Conservation (phyloP, 2,113 vertebrate species). For the Eurystomus gularis region DNA sequence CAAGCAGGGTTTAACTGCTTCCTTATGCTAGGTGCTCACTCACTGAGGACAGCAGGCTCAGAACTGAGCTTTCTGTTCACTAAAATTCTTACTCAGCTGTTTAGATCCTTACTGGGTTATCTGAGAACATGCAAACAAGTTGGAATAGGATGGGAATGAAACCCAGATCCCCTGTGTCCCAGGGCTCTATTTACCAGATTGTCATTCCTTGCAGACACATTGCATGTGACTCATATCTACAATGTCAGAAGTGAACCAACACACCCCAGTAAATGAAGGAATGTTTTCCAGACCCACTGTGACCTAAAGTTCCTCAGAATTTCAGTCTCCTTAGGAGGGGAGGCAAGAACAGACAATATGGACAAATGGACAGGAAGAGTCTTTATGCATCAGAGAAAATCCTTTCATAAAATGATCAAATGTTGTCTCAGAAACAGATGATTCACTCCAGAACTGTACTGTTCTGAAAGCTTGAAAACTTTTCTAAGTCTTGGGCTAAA, state of each 20-base stretch:
- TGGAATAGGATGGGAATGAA: constrained; percentile 11
- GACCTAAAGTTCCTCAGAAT: constrained; percentile 25
- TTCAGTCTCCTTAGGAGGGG: neutral
- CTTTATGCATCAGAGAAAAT: neutral
- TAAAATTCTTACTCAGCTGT: neutral
- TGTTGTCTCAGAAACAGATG: neutral
- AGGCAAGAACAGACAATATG: neutral
- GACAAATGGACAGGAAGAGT: neutral
- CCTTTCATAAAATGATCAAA: neutral
- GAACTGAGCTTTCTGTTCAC: neutral
- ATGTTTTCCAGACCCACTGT: constrained; percentile 21
- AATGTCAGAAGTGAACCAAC: neutral
- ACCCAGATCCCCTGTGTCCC: neutral
- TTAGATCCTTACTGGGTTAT: neutral
- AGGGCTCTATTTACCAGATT: neutral
- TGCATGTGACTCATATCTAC: neutral
- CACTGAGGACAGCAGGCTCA: neutral
- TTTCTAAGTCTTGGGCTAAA: neutral
- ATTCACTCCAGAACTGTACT: neutral
- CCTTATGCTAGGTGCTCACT: neutral
- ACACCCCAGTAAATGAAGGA: neutral
- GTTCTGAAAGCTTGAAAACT: neutral
- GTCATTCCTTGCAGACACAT: neutral
- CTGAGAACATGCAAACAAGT: neutral
- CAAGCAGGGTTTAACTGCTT: neutral